Evolutionary conservation across 2,113 vertebrate genomes (phyloP), one percentile per base, ranked within the genome.

Genomic region (Progne subis): DNA sequence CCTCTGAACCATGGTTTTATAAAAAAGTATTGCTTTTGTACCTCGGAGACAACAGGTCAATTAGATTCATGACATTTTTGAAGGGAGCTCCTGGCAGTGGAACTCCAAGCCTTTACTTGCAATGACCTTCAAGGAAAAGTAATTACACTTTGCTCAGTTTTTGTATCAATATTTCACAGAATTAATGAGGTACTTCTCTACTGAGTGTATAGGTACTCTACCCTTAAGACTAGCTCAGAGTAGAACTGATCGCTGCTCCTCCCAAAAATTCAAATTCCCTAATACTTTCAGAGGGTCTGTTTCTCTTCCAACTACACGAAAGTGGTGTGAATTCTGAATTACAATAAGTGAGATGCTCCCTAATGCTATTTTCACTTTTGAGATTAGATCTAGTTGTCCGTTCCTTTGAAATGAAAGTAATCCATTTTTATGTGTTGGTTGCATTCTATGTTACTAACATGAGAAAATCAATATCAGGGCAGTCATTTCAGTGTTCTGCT

Each of bases 331-430:
- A 86, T 72, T 77, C 79, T 78, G 78, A 89, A 77, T 88, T 80
- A 78, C 64, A 91, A 59, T 70, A 80, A 67, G 23, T 0, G 1
- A 59, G 85, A 70, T 78, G 91, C 67, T 91, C 93, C 75, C 46
- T 57, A 29, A 34, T 80, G 79, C 55, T 91, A 70, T 95, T 94
- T 88, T 88, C 29, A 31, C 81, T 90, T 87, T 87, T 83, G 76
- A 86, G 82, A 78, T 92, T 70, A 90, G 71, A 88, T 86, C 41
- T 91, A 60, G 56, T 44, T 82, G 60, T 28, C 74, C 37, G 61
- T 88, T 88, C 59, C 92, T 93, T 90, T 83, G 85, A 94, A 94
- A 92, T 50, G 29, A 68, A 88, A 88, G 59, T 43, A 93, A 94
- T 96, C 39, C 5, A 41, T 94, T 97, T 95, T 74, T 75, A 49